Evolutionary conservation across 2,113 vertebrate genomes (phyloP), one percentile per base, ranked within the genome.

Genomic region (Laticauda laticaudata): DNA sequence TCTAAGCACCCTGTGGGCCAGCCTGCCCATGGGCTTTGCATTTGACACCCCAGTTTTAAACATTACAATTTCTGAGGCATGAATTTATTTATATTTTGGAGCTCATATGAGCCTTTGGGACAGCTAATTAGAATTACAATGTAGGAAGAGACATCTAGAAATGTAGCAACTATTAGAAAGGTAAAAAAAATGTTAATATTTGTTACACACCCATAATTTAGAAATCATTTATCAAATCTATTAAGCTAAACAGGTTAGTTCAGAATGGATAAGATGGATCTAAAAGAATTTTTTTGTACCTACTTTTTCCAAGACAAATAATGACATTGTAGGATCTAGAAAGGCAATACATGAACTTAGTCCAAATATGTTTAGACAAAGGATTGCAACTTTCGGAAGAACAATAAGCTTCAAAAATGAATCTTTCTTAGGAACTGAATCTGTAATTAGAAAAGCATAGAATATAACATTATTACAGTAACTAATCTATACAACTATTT

Each of bases 321-420:
- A 97, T 39, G 99, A 99, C 97, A 99, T 97, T 0, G 98, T 99
- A 11, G 99, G 98, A 92, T 99, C 99, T 81, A 99, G 96, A 97
- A 99, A 99, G 57, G 98, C 98, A 57, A 99, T 61, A 90, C 98
- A 98, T 0, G 98, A 95, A 92, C 99, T 99, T 0, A 99, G 64
- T 0, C 98, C 98, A 96, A 98, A 98, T 88, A 99, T 95, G 86
- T 96, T 95, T 21, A 98, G 96, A 96, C 98, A 98, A 85, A 99
- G 96, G 7, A 99, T 24, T 20, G 98, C 5, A 4, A 99, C 94
- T 97, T 99, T 98, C 0, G 97, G 96, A 5, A 98, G 93, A 59
- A 95, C 94, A 93, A 98, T 93, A 20, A 99, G 98, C 48, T 97
- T 97, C 96, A 98, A 97, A 94, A 99, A 99, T 0, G 99, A 99